These are phyloP conservation scores for Archilochus colubris DNA, from an alignment of 2,113 vertebrate species.

Conservation along the genomic window DNA sequence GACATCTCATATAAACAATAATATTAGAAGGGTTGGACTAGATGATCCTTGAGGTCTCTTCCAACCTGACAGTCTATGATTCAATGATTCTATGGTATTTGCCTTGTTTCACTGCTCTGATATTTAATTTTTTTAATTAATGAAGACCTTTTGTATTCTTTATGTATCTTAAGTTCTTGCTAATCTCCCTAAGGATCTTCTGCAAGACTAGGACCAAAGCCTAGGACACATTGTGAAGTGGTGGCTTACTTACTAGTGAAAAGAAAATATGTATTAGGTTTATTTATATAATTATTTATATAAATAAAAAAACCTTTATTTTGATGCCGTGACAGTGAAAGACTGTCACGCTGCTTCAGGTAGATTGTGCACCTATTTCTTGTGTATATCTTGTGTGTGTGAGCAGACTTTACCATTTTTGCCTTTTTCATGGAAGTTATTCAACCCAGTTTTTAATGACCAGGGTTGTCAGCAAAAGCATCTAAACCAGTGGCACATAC, in stretches of 20 bases:
- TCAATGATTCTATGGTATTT: not conserved
- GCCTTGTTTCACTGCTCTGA: not conserved
- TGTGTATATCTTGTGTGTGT: not conserved
- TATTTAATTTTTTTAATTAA: not conserved
- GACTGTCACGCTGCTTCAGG: not conserved
- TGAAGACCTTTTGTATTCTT: not conserved
- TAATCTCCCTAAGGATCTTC: not conserved
- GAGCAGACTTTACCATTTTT: not conserved
- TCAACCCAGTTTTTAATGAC: not conserved
- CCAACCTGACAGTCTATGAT: too few species aligned
- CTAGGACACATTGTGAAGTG: not conserved
- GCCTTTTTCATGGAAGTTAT: not conserved
- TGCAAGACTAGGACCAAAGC: not conserved
- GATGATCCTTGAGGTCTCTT: too few species aligned
- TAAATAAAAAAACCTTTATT: not conserved
- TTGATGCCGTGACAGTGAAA: not conserved
- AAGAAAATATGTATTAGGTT: not conserved
- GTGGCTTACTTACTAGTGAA: not conserved
- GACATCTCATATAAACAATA: too few species aligned
- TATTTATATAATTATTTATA: too few species aligned
- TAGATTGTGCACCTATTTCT: not conserved
- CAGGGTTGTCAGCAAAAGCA: not conserved
- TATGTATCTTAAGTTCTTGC: not conserved
- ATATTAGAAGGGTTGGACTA: too few species aligned
- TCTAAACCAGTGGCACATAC: not conserved